Evolutionary conservation across 2,888 invertebrate genomes (phyloP).

Genomic region (Eremobia ochroleuca): DNA sequence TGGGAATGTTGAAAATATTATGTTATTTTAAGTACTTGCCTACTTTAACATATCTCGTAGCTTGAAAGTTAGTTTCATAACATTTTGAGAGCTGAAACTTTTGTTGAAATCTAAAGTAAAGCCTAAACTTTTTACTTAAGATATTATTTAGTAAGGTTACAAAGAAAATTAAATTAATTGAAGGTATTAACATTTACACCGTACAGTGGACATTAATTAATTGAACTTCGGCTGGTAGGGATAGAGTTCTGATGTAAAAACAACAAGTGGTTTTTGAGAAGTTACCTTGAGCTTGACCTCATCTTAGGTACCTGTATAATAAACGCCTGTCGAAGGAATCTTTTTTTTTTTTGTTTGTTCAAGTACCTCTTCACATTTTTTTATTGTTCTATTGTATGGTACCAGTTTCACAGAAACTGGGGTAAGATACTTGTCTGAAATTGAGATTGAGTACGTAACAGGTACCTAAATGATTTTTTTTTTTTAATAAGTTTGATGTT

Average conservation of each 20-base stretch:
- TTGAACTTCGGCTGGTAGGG: background rate
- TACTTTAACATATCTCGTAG: slow-evolving; percentile 1
- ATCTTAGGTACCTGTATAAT: background rate
- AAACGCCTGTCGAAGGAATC: background rate
- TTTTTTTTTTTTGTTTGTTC: slow-evolving; percentile 18
- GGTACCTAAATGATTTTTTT: too few relatives aligned
- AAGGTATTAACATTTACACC: background rate
- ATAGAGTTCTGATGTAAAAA: slow-evolving; percentile 13
- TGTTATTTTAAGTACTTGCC: background rate
- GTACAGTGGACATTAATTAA: slow-evolving; percentile 13
- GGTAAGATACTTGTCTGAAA: background rate
- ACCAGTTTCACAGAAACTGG: background rate
- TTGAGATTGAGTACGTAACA: background rate
- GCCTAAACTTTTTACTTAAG: too few relatives aligned
- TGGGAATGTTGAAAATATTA: slow-evolving; percentile 18
- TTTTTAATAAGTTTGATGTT: too few relatives aligned
- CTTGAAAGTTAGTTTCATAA: slow-evolving; percentile 6
- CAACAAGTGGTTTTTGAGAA: slow-evolving; percentile 18
- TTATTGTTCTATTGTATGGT: slow-evolving; percentile 8
- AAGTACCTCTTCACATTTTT: slow-evolving; percentile 12
- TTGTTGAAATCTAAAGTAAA: slow-evolving; percentile 1
- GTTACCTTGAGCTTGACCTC: slow-evolving; percentile 35
- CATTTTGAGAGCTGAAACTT: slow-evolving; percentile 25
- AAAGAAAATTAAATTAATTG: slow-evolving; percentile 1
- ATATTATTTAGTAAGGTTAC: slow-evolving; percentile 1